Percentiles rank a stretch among this genome's conserved stretches.
Conservation (phyloP, 1,140 invertebrate species). For the Ylistrum balloti region DNA sequence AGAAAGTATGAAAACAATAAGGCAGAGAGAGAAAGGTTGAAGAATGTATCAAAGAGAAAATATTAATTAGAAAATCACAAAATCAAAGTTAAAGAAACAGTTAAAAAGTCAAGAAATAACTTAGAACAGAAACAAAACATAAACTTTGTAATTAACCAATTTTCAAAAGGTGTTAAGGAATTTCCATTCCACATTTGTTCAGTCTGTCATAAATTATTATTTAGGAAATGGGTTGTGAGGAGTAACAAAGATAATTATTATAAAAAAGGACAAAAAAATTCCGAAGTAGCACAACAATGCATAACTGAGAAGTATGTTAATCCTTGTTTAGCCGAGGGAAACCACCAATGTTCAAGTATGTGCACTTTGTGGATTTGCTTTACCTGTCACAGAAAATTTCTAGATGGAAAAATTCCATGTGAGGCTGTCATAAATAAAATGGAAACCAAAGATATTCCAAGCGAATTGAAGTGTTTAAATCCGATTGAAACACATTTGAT, state of each 20-base stretch:
- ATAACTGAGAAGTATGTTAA: slow-evolving; percentile 31
- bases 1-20: slow-evolving; percentile 44
- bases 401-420: neutral
- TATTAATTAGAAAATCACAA: no score
- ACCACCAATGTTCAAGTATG: neutral
- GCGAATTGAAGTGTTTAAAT: slow-evolving; percentile 49
- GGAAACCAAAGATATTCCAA: slow-evolving; percentile 44
- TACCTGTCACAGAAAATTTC: slow-evolving; percentile 44
- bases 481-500: slow-evolving; percentile 50
- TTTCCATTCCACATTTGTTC: slow-evolving; percentile 30
- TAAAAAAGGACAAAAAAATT: neutral
- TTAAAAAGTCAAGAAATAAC: neutral
- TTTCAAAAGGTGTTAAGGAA: neutral
- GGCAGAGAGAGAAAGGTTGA: neutral
- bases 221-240: slow-evolving; percentile 29
- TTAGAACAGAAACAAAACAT: neutral
- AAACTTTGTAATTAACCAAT: neutral
- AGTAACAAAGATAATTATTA: slow-evolving; percentile 41
- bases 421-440: slow-evolving; percentile 44
- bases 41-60: no score
- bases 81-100: no score
- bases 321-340: neutral
- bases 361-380: slow-evolving; percentile 27
- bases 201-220: slow-evolving; percentile 39
- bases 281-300: neutral